A percentile compares a stretch with the other conserved stretches of the same genome.
Conservation (phyloP, 2,113 vertebrate genomes). For the Sprattus sprattus region DNA sequence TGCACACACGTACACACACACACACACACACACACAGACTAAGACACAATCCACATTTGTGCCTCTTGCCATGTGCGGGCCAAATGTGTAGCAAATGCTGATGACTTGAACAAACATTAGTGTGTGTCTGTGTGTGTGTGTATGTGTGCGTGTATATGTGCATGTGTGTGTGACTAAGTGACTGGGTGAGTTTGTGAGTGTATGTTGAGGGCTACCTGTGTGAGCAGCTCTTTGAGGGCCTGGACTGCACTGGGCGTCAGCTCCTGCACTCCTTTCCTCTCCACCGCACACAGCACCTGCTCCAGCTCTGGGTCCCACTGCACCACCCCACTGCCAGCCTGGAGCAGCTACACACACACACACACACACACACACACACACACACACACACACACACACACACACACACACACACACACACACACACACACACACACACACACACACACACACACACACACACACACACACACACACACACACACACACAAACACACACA, state of each 20-base stretch:
- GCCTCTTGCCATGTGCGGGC: not conserved
- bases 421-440: not conserved
- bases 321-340: constrained; percentile 64
- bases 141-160: not conserved
- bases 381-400: constrained; percentile 22
- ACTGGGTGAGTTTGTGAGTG: constrained; percentile 22
- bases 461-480: constrained; percentile 4
- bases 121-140: not conserved
- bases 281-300: constrained; percentile 71
- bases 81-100: not conserved
- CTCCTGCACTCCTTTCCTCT: constrained; percentile 69
- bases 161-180: not conserved
- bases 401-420: not conserved
- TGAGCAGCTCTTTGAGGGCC: constrained; percentile 76
- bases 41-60: not conserved
- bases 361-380: constrained; percentile 28
- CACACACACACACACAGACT: not conserved
- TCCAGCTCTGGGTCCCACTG: constrained; percentile 74
- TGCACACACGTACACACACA: not conserved
- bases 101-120: not conserved
- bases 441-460: not conserved
- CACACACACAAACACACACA: not conserved
- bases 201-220: constrained; percentile 72
- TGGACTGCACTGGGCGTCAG: constrained; percentile 68
- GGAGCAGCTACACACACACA: constrained; percentile 75